Evolutionary conservation across 2,797 vertebrate species (phyloP).

Genomic region (Pampus argenteus): DNA sequence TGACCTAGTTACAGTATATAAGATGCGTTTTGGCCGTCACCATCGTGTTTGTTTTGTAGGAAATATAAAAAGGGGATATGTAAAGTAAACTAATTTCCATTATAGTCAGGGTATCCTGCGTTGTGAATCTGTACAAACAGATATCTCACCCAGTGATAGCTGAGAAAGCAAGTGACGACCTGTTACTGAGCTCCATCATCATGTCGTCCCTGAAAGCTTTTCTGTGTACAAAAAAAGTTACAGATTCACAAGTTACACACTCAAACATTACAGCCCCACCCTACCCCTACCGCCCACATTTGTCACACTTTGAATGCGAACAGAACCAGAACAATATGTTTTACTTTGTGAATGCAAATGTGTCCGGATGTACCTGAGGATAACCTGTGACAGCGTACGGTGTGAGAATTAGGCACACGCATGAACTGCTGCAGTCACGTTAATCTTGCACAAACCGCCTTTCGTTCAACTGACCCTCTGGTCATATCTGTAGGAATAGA

Average conservation of each 20-base stretch:
- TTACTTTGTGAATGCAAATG: too few species aligned
- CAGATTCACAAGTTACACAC: conserved; percentile 27
- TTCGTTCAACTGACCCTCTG: too few species aligned
- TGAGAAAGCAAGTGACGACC: conserved; percentile 12
- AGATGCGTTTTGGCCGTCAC: too few species aligned
- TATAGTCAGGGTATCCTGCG: conserved; percentile 1
- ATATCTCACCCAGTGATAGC: conserved; percentile 23
- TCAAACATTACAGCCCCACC: neutral
- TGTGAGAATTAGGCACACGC: too few species aligned
- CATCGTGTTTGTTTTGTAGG: too few species aligned
- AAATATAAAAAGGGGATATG: neutral
- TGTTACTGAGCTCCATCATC: conserved; percentile 24
- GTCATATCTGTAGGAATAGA: too few species aligned
- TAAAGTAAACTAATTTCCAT: neutral
- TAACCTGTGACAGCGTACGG: too few species aligned
- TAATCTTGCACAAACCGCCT: too few species aligned
- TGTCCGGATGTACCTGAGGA: too few species aligned
- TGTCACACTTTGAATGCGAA: neutral
- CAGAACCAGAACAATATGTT: too few species aligned
- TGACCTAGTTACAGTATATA: too few species aligned
- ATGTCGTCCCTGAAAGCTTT: conserved; percentile 39
- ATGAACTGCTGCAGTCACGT: too few species aligned
- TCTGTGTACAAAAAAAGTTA: conserved; percentile 35
- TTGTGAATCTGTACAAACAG: neutral
- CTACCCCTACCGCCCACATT: neutral